These are phyloP conservation scores for Oryzias dopingdopingensis DNA, from an alignment of 2,797 vertebrate genomes.

Conservation along the genomic window DNA sequence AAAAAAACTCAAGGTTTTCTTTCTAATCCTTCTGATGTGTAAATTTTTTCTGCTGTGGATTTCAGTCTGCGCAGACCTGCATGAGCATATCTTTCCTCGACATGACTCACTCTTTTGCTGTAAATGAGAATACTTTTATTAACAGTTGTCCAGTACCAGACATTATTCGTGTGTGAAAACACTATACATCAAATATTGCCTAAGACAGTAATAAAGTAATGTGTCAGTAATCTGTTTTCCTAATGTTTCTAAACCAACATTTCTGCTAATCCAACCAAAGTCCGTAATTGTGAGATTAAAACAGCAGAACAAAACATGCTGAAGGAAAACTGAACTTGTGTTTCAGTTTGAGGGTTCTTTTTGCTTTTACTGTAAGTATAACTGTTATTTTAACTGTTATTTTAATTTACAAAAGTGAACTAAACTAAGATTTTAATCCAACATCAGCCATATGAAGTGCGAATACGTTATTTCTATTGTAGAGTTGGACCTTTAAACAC, in stretches of 20 bases:
- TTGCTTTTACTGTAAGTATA: too few species aligned
- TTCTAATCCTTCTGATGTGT: slow-evolving; percentile 52
- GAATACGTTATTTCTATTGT: too few species aligned
- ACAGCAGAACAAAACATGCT: too few species aligned
- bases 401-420: too few species aligned
- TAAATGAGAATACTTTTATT: neutral
- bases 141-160: neutral
- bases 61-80: slow-evolving; percentile 31
- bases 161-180: neutral
- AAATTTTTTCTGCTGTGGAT: slow-evolving; percentile 43
- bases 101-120: neutral
- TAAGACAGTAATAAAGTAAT: neutral
- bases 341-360: too few species aligned
- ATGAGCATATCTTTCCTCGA: slow-evolving; percentile 9
- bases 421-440: too few species aligned
- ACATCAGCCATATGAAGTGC: too few species aligned
- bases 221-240: neutral
- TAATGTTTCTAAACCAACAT: neutral
- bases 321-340: too few species aligned
- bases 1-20: slow-evolving; percentile 47
- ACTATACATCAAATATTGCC: neutral
- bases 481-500: too few species aligned
- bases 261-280: too few species aligned
- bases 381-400: too few species aligned
- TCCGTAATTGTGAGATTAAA: too few species aligned